phyloP scores from a whole-genome alignment of 2,797 vertebrate species.

The Toxotes lorentzi region DNA sequence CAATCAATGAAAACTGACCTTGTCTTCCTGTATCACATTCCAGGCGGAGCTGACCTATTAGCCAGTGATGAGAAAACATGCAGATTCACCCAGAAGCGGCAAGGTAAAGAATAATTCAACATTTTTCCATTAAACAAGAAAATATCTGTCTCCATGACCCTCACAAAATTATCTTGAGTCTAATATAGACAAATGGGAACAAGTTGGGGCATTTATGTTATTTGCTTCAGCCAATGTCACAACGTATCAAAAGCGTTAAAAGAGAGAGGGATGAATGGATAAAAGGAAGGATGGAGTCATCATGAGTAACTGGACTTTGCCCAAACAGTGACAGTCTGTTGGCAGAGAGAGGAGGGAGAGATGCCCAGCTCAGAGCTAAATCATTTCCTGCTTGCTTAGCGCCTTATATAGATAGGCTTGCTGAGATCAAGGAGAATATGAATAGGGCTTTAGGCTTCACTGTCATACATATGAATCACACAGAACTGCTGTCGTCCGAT shows the following conservation, averaged over 20 bases:
- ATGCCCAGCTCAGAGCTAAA: slow-evolving; percentile 48
- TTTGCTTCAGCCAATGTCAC: slow-evolving; percentile 31
- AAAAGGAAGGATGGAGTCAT: slow-evolving; percentile 65
- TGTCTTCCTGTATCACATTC: slow-evolving; percentile 75
- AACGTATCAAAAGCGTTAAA: slow-evolving; percentile 45
- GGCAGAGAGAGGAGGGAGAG: slow-evolving; percentile 58
- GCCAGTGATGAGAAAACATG: slow-evolving; percentile 44
- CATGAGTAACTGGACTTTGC: slow-evolving; percentile 60
- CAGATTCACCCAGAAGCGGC: slow-evolving; percentile 32
- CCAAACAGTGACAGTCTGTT: slow-evolving; percentile 70
- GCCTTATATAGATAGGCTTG: slow-evolving; percentile 45
- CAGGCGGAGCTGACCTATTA: slow-evolving; percentile 50
- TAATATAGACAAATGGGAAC: slow-evolving; percentile 18
- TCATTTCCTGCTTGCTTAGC: slow-evolving; percentile 57
- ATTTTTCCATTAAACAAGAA: not conserved
- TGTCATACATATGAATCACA: slow-evolving; percentile 52
- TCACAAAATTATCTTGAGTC: slow-evolving; percentile 10
- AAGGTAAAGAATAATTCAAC: slow-evolving; percentile 11
- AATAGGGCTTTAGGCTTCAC: slow-evolving; percentile 39
- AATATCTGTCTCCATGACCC: not conserved
- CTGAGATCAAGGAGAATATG: slow-evolving; percentile 49
- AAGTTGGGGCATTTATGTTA: slow-evolving; percentile 9
- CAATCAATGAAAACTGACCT: slow-evolving; percentile 77
- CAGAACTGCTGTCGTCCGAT: slow-evolving; percentile 32
- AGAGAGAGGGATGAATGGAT: slow-evolving; percentile 41